Evolutionary conservation across 2,797 vertebrate species (phyloP).

Genomic region (Steatocranus sp.): DNA sequence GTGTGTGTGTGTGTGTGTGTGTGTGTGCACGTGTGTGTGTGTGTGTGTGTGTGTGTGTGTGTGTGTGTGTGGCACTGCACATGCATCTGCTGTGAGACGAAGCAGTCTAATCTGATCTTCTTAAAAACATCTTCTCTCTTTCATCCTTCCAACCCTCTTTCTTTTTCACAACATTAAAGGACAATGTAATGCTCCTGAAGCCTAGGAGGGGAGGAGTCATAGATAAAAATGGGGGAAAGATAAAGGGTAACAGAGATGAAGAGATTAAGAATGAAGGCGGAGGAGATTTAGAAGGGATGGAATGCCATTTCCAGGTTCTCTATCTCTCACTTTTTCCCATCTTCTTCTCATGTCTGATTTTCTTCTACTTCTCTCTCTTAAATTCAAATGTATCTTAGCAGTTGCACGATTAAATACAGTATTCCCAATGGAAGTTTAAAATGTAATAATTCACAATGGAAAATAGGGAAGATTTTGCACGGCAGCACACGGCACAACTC

Average conservation of each 20-base stretch:
- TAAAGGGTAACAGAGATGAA: constrained; percentile 46
- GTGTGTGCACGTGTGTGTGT: not conserved
- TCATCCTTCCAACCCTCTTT: constrained; percentile 10
- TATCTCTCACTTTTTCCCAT: not conserved
- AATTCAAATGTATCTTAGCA: not conserved
- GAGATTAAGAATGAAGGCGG: constrained; percentile 33
- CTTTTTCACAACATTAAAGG: constrained; percentile 32
- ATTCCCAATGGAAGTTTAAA: not conserved
- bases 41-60: not conserved
- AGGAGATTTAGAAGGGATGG: constrained; percentile 19
- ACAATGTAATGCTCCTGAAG: constrained; percentile 21
- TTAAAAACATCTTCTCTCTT: constrained; percentile 42
- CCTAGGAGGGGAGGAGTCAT: not conserved
- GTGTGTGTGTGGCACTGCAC: not conserved
- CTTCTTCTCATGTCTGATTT: not conserved
- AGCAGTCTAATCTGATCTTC: constrained; percentile 27
- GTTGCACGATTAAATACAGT: not conserved
- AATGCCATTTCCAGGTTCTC: constrained; percentile 12
- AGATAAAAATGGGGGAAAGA: not conserved
- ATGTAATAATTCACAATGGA: not conserved
- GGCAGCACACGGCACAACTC: not conserved
- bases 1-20: not conserved
- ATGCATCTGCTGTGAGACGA: constrained; percentile 22
- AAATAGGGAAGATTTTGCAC: not conserved
- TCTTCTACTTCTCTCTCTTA: not conserved